A percentile compares a stretch with the other conserved stretches of the same genome.
Evolutionary conservation across 1,140 invertebrate genomes (phyloP).

Genomic region (Drosophila orena): DNA sequence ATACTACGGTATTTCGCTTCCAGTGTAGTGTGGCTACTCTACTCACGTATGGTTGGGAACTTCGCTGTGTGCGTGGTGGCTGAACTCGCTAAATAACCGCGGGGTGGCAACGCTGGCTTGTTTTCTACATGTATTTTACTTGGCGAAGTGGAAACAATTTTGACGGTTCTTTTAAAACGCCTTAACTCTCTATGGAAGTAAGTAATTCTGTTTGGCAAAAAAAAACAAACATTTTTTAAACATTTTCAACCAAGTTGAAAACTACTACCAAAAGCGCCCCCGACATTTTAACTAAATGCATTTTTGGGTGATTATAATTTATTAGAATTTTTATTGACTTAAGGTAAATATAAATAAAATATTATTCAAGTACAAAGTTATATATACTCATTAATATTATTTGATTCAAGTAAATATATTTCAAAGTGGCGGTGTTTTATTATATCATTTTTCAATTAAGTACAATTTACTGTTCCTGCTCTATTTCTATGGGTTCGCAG

Average conservation of each 20-base stretch:
- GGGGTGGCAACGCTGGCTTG: neutral
- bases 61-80: neutral
- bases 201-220: too few species aligned
- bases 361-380: slow-evolving; percentile 85
- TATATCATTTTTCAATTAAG: slow-evolving; percentile 63
- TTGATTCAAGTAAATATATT: slow-evolving; percentile 83
- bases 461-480: slow-evolving; percentile 78
- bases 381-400: slow-evolving; percentile 83
- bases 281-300: slow-evolving; percentile 18
- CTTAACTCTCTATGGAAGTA: too few species aligned
- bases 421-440: slow-evolving; percentile 71
- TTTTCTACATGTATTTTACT: neutral
- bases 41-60: neutral
- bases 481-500: slow-evolving; percentile 47
- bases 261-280: too few species aligned
- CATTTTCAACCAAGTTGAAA: neutral
- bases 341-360: slow-evolving; percentile 84
- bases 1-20: neutral
- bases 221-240: too few species aligned
- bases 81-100: neutral
- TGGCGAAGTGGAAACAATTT: neutral
- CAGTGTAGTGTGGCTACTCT: neutral
- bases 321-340: slow-evolving; percentile 84
- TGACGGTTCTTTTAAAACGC: neutral
- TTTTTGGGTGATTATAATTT: slow-evolving; percentile 82